Conservation (phyloP, 2,113 vertebrate species). For the Pavo muticus region DNA sequence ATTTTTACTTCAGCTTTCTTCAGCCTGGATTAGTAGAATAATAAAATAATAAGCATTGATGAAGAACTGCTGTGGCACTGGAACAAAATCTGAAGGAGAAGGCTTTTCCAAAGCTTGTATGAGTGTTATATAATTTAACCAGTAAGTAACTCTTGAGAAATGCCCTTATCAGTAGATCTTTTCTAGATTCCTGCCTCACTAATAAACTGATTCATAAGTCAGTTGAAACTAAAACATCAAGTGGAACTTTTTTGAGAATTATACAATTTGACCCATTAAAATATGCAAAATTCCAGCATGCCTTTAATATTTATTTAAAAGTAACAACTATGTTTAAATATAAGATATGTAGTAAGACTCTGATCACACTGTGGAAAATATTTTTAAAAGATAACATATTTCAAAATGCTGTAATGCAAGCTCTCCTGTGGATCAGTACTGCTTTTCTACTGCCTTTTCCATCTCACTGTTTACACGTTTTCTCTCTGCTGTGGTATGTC, state of each 20-base stretch:
- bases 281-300: not conserved
- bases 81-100: not conserved
- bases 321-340: not conserved
- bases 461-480: not conserved
- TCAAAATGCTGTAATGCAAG: not conserved
- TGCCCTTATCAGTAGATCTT: not conserved
- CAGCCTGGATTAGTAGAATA: not conserved
- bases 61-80: not conserved
- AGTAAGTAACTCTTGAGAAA: not conserved
- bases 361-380: not conserved
- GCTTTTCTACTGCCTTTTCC: not conserved
- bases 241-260: conserved; percentile 5
- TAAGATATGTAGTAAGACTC: not conserved
- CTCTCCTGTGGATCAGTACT: not conserved
- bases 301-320: not conserved
- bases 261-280: not conserved
- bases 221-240: not conserved
- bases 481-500: not conserved
- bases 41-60: not conserved
- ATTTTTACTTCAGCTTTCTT: not conserved
- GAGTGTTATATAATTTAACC: not conserved
- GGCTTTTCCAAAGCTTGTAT: not conserved
- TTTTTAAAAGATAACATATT: not conserved
- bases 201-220: not conserved
- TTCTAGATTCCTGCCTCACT: not conserved